phyloP scores from a whole-genome alignment of 1,140 invertebrate genomes.

The Mesaphorura yosii region DNA sequence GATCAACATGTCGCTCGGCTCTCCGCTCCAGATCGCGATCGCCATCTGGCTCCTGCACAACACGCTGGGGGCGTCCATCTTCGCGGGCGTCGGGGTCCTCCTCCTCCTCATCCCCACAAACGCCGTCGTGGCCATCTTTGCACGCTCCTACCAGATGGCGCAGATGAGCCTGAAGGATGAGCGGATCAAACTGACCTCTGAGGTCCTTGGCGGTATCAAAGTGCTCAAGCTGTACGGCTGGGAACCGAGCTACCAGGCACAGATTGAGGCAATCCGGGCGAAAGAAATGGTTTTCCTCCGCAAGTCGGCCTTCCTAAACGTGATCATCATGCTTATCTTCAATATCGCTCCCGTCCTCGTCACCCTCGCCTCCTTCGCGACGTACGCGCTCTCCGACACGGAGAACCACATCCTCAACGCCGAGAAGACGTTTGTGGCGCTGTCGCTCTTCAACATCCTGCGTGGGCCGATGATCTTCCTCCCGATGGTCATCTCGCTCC shows the following conservation, averaged over 20 bases:
- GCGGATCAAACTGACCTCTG: slow-evolving; percentile 42
- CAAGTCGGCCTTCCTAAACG: slow-evolving; percentile 32
- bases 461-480: slow-evolving; percentile 42
- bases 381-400: slow-evolving; percentile 38
- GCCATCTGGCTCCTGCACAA: slow-evolving; percentile 45
- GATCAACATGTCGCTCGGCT: slow-evolving; percentile 49
- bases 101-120: slow-evolving; percentile 43
- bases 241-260: slow-evolving; percentile 33
- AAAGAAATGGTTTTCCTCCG: slow-evolving; percentile 34
- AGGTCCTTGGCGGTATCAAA: slow-evolving; percentile 24
- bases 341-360: slow-evolving; percentile 26
- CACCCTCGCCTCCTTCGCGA: slow-evolving; percentile 43
- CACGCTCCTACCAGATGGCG: slow-evolving; percentile 36
- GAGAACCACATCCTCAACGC: slow-evolving; percentile 44
- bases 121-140: slow-evolving; percentile 40
- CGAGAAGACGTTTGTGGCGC: slow-evolving; percentile 48
- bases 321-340: slow-evolving; percentile 37
- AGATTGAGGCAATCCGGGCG: slow-evolving; percentile 30
- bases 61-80: slow-evolving; percentile 51
- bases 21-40: slow-evolving; percentile 47
- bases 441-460: slow-evolving; percentile 51
- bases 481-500: slow-evolving; percentile 31
- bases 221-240: slow-evolving; percentile 34
- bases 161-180: slow-evolving; percentile 37
- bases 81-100: slow-evolving; percentile 46